Evolutionary conservation across 2,797 vertebrate species (phyloP).

Genomic region (Acanthiza pusilla): DNA sequence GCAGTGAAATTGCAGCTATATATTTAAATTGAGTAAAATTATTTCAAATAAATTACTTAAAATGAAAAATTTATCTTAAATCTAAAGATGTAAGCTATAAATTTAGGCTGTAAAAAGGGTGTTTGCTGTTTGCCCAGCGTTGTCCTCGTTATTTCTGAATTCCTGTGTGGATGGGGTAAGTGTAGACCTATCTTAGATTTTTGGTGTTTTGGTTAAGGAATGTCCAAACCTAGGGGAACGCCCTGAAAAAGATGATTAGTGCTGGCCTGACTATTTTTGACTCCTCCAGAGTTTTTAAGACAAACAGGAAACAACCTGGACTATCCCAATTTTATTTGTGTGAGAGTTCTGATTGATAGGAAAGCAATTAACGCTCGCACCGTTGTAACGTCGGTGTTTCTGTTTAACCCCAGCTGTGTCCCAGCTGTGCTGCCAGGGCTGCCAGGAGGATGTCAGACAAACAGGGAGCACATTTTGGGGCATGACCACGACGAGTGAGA

Average conservation of each 20-base stretch:
- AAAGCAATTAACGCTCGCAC: constrained; percentile 13
- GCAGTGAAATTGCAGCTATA: not conserved
- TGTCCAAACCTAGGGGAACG: not conserved
- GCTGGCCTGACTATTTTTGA: not conserved
- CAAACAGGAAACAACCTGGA: not conserved
- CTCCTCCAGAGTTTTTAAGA: not conserved
- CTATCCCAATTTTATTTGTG: not conserved
- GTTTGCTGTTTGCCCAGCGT: not conserved
- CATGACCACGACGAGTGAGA: not conserved
- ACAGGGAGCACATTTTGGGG: not conserved
- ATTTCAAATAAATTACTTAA: too few relatives aligned
- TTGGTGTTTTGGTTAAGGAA: not conserved
- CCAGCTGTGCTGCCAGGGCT: not conserved
- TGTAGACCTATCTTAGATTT: not conserved
- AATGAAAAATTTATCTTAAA: too few relatives aligned
- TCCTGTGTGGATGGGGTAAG: not conserved
- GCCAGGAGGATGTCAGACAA: not conserved
- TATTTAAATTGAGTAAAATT: not conserved
- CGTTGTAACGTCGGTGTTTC: not conserved
- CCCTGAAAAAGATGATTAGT: not conserved
- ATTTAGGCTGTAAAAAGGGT: not conserved
- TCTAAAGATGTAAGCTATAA: not conserved
- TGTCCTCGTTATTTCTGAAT: not conserved
- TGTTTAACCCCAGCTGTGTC: not conserved
- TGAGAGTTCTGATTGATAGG: not conserved